These are phyloP conservation scores for Sitodiplosis mosellana DNA, from an alignment of 1,140 invertebrate species.

Conservation along the genomic window DNA sequence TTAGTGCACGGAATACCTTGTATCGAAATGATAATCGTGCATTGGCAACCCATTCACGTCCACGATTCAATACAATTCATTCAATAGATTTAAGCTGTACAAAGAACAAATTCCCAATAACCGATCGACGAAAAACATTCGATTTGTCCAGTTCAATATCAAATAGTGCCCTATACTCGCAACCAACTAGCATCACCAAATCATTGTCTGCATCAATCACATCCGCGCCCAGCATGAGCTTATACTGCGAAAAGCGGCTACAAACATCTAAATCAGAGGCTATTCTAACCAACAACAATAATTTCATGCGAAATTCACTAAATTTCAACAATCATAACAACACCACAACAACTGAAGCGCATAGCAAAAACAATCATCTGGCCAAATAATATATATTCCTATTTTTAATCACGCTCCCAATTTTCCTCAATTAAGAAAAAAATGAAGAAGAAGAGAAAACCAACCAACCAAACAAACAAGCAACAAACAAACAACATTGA, in stretches of 20 bases:
- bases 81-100: conserved; percentile 22
- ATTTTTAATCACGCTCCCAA: no score
- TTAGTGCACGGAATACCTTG: no score
- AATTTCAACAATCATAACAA: no score
- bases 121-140: conserved; percentile 13
- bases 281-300: not conserved
- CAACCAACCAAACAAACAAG: no score
- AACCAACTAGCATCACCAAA: not conserved
- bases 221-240: conserved; percentile 3
- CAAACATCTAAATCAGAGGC: conserved; percentile 19
- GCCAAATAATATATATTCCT: no score
- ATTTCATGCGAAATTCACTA: no score
- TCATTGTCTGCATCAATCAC: not conserved
- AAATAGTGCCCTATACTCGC: not conserved
- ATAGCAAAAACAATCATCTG: no score
- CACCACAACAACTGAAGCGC: no score
- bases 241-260: conserved; percentile 21
- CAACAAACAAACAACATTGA: no score
- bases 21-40: no score
- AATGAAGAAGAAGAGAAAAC: no score
- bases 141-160: not conserved
- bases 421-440: no score
- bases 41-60: conserved; percentile 5
- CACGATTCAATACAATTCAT: conserved; percentile 21
- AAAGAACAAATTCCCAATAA: conserved; percentile 25